Conservation (phyloP, 1,140 invertebrate genomes). For the Ooceraea biroi region DNA sequence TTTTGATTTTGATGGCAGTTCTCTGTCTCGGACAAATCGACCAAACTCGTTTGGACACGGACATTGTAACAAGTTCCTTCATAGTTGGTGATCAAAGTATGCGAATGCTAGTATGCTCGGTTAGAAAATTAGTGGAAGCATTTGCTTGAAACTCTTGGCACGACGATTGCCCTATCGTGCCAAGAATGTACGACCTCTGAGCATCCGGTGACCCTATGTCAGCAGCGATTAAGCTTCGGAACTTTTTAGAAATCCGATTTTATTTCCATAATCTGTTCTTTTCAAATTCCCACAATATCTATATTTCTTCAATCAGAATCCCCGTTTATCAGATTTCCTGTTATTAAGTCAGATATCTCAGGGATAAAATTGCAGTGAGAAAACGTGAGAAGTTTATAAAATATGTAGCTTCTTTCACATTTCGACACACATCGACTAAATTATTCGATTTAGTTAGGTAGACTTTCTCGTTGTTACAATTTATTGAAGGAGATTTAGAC, state of each 20-base stretch:
- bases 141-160: slow-evolving; percentile 49
- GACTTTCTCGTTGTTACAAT: background rate
- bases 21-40: background rate
- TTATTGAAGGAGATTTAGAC: background rate
- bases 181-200: slow-evolving; percentile 72
- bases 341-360: background rate
- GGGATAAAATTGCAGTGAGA: background rate
- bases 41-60: background rate
- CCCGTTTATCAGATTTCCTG: background rate
- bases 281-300: background rate
- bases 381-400: background rate
- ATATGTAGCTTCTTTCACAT: background rate
- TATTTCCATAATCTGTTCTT: slow-evolving; percentile 4
- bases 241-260: slow-evolving; percentile 17
- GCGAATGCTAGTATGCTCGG: slow-evolving; percentile 18
- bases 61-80: background rate
- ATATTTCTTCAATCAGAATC: background rate
- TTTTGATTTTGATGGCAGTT: background rate
- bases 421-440: too few relatives aligned
- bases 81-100: background rate
- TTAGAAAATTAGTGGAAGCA: background rate
- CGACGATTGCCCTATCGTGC: slow-evolving; percentile 50
- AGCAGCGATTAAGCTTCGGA: slow-evolving; percentile 14
- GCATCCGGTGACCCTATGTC: slow-evolving; percentile 53
- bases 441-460: background rate